A percentile compares a stretch with the other conserved stretches of the same genome.
These are phyloP conservation scores for Chymomyza procnemis DNA, from an alignment of 2,888 invertebrate genomes.

Conservation along the genomic window DNA sequence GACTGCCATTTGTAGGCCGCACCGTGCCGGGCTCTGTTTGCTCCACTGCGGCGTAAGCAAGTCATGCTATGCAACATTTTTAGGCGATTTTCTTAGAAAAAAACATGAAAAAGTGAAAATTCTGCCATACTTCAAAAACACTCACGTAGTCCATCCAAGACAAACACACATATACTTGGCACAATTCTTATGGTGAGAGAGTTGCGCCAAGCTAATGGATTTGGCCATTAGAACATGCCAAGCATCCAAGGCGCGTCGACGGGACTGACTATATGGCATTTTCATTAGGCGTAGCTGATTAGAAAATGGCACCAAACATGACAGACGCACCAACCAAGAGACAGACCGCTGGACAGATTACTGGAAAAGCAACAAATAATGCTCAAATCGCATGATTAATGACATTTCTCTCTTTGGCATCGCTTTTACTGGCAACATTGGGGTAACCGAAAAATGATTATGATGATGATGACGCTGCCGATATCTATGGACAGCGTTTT, in stretches of 20 bases:
- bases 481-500: background rate
- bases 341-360: background rate
- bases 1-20: background rate
- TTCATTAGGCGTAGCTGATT: constrained; percentile 18
- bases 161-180: constrained; percentile 32
- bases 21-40: background rate
- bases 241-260: constrained; percentile 20
- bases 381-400: constrained; percentile 52
- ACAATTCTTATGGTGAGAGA: constrained; percentile 54
- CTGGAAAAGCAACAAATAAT: constrained; percentile 40
- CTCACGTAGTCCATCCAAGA: constrained; percentile 11
- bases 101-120: constrained; percentile 62
- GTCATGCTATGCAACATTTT: constrained; percentile 30
- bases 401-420: constrained; percentile 30
- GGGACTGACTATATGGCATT: constrained; percentile 9
- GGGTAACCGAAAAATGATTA: background rate
- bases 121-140: constrained; percentile 22
- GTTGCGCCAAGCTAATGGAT: constrained; percentile 18
- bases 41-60: background rate
- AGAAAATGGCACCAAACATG: constrained; percentile 1
- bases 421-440: background rate
- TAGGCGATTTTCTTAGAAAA: constrained; percentile 65
- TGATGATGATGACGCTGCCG: background rate
- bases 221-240: constrained; percentile 48
- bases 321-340: background rate